Conservation (phyloP, 2,797 vertebrate genomes). For the Acipenser transmontanus region DNA sequence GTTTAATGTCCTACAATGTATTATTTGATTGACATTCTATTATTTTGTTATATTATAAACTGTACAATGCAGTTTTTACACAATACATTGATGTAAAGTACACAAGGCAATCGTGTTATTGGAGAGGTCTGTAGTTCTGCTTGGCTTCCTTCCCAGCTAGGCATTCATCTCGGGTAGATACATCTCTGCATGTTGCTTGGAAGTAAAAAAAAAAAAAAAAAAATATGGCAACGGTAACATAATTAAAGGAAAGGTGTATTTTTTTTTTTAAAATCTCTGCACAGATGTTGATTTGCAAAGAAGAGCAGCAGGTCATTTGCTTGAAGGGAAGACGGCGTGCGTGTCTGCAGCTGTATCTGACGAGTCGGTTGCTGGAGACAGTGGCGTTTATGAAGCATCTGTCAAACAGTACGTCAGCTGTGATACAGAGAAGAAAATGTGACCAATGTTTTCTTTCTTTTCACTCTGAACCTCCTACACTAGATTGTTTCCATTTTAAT, state of each 20-base stretch:
- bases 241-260: neutral
- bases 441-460: neutral
- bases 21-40: too few species aligned
- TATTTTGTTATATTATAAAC: too few species aligned
- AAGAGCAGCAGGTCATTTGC: conserved; percentile 38
- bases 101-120: too few species aligned
- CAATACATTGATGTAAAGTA: too few species aligned
- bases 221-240: too few species aligned
- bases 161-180: too few species aligned
- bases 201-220: too few species aligned
- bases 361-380: conserved; percentile 73
- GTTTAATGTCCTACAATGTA: too few species aligned
- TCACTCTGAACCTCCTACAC: neutral
- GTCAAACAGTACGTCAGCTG: conserved; percentile 59
- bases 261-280: conserved; percentile 12
- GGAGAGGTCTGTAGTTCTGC: too few species aligned
- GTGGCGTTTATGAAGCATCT: conserved; percentile 71
- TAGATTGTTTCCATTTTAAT: neutral
- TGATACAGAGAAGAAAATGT: neutral
- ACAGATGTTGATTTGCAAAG: conserved; percentile 47
- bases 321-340: conserved; percentile 53
- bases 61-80: too few species aligned
- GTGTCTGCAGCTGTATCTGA: conserved; percentile 73
- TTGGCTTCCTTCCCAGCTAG: too few species aligned
- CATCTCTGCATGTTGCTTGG: too few species aligned